A percentile compares a stretch with the other conserved stretches of the same genome.
phyloP scores from a whole-genome alignment of 2,888 invertebrate genomes.

The Amiota mariae region DNA sequence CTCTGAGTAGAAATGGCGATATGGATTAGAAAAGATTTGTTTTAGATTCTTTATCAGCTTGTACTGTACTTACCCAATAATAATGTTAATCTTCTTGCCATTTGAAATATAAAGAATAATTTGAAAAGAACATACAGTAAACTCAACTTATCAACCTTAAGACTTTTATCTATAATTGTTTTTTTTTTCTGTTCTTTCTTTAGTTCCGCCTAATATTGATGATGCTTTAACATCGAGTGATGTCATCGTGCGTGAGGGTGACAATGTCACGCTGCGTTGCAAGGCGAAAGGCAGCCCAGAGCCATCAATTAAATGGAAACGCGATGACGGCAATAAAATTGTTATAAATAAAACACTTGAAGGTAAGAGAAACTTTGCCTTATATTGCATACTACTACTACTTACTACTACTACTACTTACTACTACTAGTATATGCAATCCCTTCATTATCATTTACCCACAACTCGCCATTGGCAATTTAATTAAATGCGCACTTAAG shows the following conservation, averaged over 20 bases:
- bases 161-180: not conserved
- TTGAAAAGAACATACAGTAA: not conserved
- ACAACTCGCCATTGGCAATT: slow-evolving; percentile 7
- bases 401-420: not conserved
- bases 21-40: no score
- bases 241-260: slow-evolving; percentile 91
- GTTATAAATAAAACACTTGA: slow-evolving; percentile 87
- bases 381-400: not conserved
- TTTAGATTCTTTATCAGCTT: no score
- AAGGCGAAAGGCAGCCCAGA: slow-evolving; percentile 91
- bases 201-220: slow-evolving; percentile 94
- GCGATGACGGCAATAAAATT: slow-evolving; percentile 91
- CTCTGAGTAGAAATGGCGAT: no score
- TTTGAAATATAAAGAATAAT: no score
- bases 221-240: slow-evolving; percentile 93
- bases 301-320: slow-evolving; percentile 92
- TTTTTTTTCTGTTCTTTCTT: slow-evolving; percentile 66
- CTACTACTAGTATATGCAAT: not conserved
- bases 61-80: no score
- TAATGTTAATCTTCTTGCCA: no score
- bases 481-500: slow-evolving; percentile 20
- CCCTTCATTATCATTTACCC: not conserved
- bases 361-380: slow-evolving; percentile 75
- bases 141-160: not conserved
- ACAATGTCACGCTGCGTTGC: slow-evolving; percentile 91